Conservation (phyloP, 2,888 invertebrate genomes). For the Hydrotaea cyrtoneurina region DNA sequence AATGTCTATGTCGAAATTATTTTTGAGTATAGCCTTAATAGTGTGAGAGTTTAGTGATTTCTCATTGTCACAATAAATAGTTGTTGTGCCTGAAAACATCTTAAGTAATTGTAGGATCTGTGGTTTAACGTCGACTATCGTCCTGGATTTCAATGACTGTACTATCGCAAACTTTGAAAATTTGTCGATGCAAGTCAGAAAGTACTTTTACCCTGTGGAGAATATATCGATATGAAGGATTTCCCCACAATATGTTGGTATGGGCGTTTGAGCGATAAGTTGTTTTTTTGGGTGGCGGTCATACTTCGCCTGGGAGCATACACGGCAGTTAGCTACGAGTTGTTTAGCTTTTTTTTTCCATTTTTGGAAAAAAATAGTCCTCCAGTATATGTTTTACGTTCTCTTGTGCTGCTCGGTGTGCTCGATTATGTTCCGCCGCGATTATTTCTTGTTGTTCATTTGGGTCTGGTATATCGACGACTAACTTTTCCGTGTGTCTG, state of each 20-base stretch:
- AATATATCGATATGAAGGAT: no score
- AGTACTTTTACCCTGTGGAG: constrained; percentile 48
- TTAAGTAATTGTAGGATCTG: constrained; percentile 43
- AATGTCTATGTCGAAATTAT: no score
- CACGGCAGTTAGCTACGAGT: constrained; percentile 25
- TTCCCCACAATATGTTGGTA: no score
- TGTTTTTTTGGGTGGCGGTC: constrained; percentile 46
- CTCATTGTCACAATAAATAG: no score
- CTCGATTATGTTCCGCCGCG: constrained; percentile 45
- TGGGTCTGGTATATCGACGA: constrained; percentile 34
- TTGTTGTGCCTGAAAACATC: constrained; percentile 38
- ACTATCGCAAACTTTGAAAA: constrained; percentile 43
- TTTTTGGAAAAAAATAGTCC: constrained; percentile 52
- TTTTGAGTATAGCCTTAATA: constrained; percentile 32
- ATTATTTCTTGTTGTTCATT: constrained; percentile 46
- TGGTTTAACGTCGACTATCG: constrained; percentile 53
- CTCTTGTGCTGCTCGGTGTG: constrained; percentile 45
- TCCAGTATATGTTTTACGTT: constrained; percentile 44
- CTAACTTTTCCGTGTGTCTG: background rate
- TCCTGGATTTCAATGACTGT: no score
- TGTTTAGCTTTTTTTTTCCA: constrained; percentile 35
- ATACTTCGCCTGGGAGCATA: no score
- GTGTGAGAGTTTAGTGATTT: constrained; percentile 17
- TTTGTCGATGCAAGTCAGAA: no score
- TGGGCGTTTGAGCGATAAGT: constrained; percentile 47